Evolutionary conservation across 1,140 invertebrate species (phyloP), one percentile per base, ranked within the genome.

Genomic region (Drosophila pruinosa): DNA sequence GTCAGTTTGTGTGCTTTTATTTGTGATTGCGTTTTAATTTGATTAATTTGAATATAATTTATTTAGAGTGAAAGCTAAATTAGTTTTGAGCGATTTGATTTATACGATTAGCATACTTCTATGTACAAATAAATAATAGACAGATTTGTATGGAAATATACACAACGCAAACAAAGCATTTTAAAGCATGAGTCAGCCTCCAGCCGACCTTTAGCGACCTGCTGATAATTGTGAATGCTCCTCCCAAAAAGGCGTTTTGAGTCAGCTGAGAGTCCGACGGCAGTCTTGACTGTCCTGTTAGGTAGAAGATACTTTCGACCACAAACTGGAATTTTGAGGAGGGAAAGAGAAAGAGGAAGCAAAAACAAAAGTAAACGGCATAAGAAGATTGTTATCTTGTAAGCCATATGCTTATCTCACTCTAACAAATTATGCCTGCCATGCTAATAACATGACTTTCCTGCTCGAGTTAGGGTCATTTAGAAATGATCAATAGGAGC

Each of bases 11-110:
- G 21, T 34, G 15, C 47, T 21, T 47, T 34, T 47, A 41, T 53
- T 26, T 45, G 74, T 77, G 61, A 82, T 58, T 73, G 57, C 57
- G 38, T 77, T 77, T 81, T 73, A 65, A 81, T 69, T 77, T 61
- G 50, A 75, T 78, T 65, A 70, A 82, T 64, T 78, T 70, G 34
- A 14, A 6, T n/a, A 79, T 71, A 38, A 22, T 34, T 24, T 24
- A n/a, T 45, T 28, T 62, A 14, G 24, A 12, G 5, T 8, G 22
- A 22, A 47, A 59, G 75, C 69, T 47, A 12, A 50, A 52, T 58
- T 62, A 22, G 36, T 24, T 67, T 56, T 39, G 15, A 47, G 5
- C 3, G n/a, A 24, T 12, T 12, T 47, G n/a, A 47, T 47, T 47
- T 47, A 47, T 47, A 26, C 12, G 0, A n/a, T 7, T 6, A 31